A percentile compares a stretch with the other conserved stretches of the same genome.
These are phyloP conservation scores for Irena cyanogastra DNA, from an alignment of 2,113 vertebrate species.

Conservation along the genomic window DNA sequence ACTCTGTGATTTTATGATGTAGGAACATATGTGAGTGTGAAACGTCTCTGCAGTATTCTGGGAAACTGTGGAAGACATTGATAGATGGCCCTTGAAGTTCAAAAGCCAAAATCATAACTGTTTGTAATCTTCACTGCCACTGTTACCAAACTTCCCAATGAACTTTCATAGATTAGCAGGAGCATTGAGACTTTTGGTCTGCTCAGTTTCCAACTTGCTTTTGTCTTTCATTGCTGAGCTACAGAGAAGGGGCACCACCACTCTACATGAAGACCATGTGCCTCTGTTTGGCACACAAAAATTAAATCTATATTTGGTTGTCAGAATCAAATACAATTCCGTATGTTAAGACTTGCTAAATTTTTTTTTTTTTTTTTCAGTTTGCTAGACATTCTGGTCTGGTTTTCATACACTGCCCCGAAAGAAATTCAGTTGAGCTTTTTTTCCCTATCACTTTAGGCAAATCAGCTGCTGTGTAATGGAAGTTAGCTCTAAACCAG, in stretches of 20 bases:
- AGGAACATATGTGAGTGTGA: neutral
- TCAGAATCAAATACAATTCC: neutral
- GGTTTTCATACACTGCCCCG: neutral
- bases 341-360: rapidly evolving
- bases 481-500: neutral
- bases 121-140: neutral
- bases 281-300: neutral
- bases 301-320: neutral
- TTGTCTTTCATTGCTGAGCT: neutral
- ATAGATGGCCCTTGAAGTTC: neutral
- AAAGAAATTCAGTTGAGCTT: neutral
- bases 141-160: neutral
- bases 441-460: neutral
- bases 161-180: neutral
- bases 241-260: too few species aligned
- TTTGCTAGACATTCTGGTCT: neutral
- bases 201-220: neutral
- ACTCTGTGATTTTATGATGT: neutral
- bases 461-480: neutral
- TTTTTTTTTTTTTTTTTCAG: neutral
- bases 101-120: neutral
- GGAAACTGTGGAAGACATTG: neutral
- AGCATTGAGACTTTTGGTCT: neutral
- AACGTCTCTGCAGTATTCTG: neutral
- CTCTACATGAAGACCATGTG: neutral